These are phyloP conservation scores for Oreochromis grahami DNA, from an alignment of 2,797 vertebrate species.

Conservation along the genomic window DNA sequence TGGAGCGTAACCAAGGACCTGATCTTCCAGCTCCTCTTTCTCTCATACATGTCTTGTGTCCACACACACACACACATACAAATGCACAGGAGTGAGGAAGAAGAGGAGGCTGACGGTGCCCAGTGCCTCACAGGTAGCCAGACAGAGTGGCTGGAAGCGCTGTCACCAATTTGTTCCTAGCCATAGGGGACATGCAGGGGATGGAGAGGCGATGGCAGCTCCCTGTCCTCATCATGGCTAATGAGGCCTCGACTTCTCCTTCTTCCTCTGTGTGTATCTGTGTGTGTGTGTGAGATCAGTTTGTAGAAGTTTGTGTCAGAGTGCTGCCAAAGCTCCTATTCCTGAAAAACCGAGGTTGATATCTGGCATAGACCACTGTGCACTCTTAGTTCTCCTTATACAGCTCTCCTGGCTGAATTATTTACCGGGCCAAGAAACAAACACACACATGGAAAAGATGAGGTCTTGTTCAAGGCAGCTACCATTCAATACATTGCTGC, in stretches of 20 bases:
- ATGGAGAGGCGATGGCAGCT: constrained; percentile 76
- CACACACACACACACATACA: not conserved
- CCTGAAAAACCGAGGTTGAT: constrained; percentile 42
- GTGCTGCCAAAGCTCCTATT: constrained; percentile 46
- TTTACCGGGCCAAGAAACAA: constrained; percentile 49
- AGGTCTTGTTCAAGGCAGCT: constrained; percentile 41
- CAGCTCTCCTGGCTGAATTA: constrained; percentile 61
- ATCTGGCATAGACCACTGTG: constrained; percentile 39
- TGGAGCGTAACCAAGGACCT: constrained; percentile 7
- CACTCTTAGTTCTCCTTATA: constrained; percentile 36
- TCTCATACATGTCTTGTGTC: not conserved
- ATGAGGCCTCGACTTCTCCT: constrained; percentile 72
- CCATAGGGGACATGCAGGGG: constrained; percentile 82
- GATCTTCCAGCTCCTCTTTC: not conserved
- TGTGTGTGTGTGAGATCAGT: not conserved
- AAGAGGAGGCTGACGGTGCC: constrained; percentile 51
- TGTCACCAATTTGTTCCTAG: constrained; percentile 86
- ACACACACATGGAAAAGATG: not conserved
- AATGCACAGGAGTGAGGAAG: constrained; percentile 18
- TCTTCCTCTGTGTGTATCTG: constrained; percentile 2
- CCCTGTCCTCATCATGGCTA: constrained; percentile 76
- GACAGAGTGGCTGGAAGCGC: constrained; percentile 68
- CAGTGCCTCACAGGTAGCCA: constrained; percentile 56
- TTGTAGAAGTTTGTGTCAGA: constrained; percentile 54
- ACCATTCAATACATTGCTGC: constrained; percentile 16